These are phyloP conservation scores for Drosophila lacertosa DNA, from an alignment of 1,140 invertebrate genomes.

Conservation along the genomic window DNA sequence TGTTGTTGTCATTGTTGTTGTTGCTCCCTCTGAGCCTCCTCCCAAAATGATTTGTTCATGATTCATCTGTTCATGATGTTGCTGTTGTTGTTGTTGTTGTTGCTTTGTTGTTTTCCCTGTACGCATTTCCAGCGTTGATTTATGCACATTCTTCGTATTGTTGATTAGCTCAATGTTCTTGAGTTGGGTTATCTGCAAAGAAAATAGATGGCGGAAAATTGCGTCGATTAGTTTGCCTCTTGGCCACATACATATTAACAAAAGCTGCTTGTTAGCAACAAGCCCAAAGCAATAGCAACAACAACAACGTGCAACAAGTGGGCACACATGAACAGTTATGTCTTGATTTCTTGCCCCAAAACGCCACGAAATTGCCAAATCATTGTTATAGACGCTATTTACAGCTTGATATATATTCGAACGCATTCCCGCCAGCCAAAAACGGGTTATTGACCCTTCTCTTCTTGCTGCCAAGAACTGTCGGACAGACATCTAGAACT, in stretches of 20 bases:
- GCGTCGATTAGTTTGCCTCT: constrained; percentile 39
- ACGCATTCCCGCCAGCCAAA: constrained; percentile 20
- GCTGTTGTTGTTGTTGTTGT: constrained; percentile 18
- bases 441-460: constrained; percentile 31
- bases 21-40: constrained; percentile 8
- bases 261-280: constrained; percentile 28
- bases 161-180: constrained; percentile 84
- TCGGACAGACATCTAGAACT: constrained; percentile 7
- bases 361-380: constrained; percentile 64
- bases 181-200: constrained; percentile 80
- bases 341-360: constrained; percentile 71
- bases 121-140: constrained; percentile 71
- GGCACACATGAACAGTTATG: constrained; percentile 62
- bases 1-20: constrained; percentile 47
- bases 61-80: constrained; percentile 41
- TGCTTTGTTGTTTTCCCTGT: constrained; percentile 47
- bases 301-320: constrained; percentile 44
- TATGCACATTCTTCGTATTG: constrained; percentile 79
- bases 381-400: constrained; percentile 53
- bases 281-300: no score
- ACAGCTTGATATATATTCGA: constrained; percentile 43
- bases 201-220: constrained; percentile 55
- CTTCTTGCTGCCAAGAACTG: constrained; percentile 28
- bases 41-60: constrained; percentile 39
- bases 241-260: constrained; percentile 39